Percentiles rank a stretch among this genome's conserved stretches.
Evolutionary conservation across 1,140 invertebrate species (phyloP).

Genomic region (Phymastichus coffea): DNA sequence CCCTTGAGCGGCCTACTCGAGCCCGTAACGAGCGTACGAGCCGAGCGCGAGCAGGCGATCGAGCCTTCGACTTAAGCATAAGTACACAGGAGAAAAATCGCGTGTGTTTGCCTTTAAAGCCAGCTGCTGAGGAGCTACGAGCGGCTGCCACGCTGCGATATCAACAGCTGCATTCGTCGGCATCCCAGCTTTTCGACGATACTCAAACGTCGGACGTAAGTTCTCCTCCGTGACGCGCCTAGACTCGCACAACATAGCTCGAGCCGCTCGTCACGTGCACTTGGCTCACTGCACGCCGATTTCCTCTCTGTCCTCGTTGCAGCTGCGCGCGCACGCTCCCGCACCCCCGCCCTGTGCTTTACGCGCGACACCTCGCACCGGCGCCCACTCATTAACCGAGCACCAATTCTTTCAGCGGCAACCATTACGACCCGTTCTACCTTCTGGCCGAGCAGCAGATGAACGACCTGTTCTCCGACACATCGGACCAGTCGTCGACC

Average conservation of each 20-base stretch:
- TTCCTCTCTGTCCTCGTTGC: too few relatives aligned
- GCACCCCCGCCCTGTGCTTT: too few relatives aligned
- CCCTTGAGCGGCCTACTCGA: background rate
- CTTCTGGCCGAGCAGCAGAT: slow-evolving; percentile 68
- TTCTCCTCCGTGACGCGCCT: too few relatives aligned
- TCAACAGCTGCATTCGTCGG: slow-evolving; percentile 48
- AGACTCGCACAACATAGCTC: background rate
- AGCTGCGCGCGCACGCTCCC: too few relatives aligned
- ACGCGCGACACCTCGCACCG: too few relatives aligned
- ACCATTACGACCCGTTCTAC: slow-evolving; percentile 68
- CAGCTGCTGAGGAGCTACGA: slow-evolving; percentile 38
- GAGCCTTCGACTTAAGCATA: background rate
- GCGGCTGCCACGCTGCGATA: slow-evolving; percentile 38
- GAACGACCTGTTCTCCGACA: slow-evolving; percentile 63
- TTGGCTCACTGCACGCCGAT: too few relatives aligned
- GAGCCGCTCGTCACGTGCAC: background rate
- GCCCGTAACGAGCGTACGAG: background rate
- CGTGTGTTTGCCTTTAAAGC: slow-evolving; percentile 19
- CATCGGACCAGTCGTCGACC: slow-evolving; percentile 42
- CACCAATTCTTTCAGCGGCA: slow-evolving; percentile 54
- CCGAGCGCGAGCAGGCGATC: background rate
- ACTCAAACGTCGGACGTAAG: slow-evolving; percentile 53
- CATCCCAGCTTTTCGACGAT: slow-evolving; percentile 52
- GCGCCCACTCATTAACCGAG: too few relatives aligned
- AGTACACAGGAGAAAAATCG: background rate